These are phyloP conservation scores for Siniperca obscura DNA, from an alignment of 2,797 vertebrate species.

Conservation along the genomic window DNA sequence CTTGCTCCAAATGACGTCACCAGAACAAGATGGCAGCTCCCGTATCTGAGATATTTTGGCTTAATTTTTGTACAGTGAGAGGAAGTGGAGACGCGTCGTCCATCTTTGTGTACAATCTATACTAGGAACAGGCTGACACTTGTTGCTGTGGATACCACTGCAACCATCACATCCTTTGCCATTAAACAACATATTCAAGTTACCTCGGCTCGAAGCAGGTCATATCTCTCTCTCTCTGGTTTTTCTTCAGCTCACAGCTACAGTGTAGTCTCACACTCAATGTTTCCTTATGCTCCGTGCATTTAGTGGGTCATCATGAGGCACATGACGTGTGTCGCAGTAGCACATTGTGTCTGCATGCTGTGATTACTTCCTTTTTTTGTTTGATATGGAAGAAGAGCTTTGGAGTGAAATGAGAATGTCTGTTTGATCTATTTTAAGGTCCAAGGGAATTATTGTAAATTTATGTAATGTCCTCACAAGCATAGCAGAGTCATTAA, in stretches of 20 bases:
- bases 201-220: neutral
- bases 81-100: too few relatives aligned
- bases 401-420: neutral
- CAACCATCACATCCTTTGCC: neutral
- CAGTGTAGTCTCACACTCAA: neutral
- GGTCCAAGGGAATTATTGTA: neutral
- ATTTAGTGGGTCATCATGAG: neutral
- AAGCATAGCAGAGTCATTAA: conserved; percentile 6
- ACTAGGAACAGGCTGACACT: neutral
- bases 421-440: conserved; percentile 6
- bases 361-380: neutral
- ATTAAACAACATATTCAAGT: neutral
- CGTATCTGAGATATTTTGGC: too few relatives aligned
- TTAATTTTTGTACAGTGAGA: too few relatives aligned
- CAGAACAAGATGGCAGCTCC: too few relatives aligned
- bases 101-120: neutral
- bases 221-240: neutral
- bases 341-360: neutral
- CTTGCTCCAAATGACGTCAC: too few relatives aligned
- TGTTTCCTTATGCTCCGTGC: neutral
- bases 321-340: neutral
- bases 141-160: conserved; percentile 10
- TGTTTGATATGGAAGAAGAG: neutral
- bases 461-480: conserved; percentile 2
- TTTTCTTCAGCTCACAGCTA: neutral